These are phyloP conservation scores for Callimico goeldii DNA, from an alignment of 2,797 vertebrate species.

Conservation along the genomic window DNA sequence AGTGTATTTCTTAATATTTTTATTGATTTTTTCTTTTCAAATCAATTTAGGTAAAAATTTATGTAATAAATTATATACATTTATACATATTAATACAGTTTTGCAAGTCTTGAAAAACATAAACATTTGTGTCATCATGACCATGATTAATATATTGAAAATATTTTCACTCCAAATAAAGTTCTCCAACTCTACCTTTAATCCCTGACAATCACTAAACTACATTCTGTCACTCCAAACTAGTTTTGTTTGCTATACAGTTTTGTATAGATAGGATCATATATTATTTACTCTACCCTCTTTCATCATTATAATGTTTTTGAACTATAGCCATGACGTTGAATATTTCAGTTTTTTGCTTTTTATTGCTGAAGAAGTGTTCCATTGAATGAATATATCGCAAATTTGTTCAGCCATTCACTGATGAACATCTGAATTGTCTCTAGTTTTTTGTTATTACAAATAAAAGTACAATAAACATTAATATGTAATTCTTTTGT, in stretches of 20 bases:
- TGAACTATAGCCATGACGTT: not conserved
- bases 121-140: not conserved
- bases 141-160: not conserved
- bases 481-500: not conserved
- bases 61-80: not conserved
- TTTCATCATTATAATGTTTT: not conserved
- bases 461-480: not conserved
- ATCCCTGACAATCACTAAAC: not conserved
- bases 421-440: too few species aligned
- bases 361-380: not conserved
- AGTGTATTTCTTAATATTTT: not conserved
- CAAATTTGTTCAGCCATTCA: not conserved
- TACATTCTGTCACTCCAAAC: not conserved
- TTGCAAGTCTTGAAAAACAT: not conserved
- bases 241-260: not conserved
- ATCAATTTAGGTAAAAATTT: not conserved
- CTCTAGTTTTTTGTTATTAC: not conserved
- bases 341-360: not conserved
- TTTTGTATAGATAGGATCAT: not conserved
- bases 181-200: not conserved
- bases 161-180: not conserved
- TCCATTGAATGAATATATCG: not conserved
- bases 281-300: not conserved
- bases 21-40: not conserved
- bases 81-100: not conserved